Evolutionary conservation across 2,113 vertebrate genomes (phyloP).

Genomic region (Chloroceryle aenea): DNA sequence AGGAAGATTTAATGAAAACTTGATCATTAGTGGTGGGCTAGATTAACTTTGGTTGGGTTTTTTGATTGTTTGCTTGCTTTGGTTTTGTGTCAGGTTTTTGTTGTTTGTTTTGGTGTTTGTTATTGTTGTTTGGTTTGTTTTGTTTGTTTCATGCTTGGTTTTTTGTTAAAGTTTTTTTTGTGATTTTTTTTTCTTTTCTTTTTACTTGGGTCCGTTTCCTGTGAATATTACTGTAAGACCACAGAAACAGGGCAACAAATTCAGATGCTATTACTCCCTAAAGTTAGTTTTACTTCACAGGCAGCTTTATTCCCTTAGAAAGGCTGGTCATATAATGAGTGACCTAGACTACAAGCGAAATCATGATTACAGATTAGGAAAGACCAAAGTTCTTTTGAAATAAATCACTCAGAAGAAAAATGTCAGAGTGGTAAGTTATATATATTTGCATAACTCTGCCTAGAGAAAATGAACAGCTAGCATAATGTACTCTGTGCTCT

Average conservation of each 20-base stretch:
- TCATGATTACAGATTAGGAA: not conserved
- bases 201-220: not conserved
- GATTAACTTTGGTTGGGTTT: not conserved
- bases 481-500: not conserved
- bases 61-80: no score
- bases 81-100: no score
- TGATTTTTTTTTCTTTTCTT: not conserved
- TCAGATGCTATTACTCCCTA: not conserved
- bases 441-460: slow-evolving; percentile 20
- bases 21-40: not conserved
- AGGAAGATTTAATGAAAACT: not conserved
- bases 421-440: not conserved
- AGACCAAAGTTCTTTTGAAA: not conserved
- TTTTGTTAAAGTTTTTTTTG: no score
- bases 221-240: not conserved
- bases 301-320: not conserved
- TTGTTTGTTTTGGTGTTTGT: no score
- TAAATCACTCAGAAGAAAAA: slow-evolving; percentile 6
- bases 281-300: not conserved
- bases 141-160: no score
- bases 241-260: not conserved
- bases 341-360: not conserved
- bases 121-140: no score
- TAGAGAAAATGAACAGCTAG: slow-evolving; percentile 4
- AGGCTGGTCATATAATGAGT: not conserved